Percentiles rank a stretch among this genome's conserved stretches.
phyloP scores from a whole-genome alignment of 2,797 vertebrate genomes.

The Cyprinella venusta region DNA sequence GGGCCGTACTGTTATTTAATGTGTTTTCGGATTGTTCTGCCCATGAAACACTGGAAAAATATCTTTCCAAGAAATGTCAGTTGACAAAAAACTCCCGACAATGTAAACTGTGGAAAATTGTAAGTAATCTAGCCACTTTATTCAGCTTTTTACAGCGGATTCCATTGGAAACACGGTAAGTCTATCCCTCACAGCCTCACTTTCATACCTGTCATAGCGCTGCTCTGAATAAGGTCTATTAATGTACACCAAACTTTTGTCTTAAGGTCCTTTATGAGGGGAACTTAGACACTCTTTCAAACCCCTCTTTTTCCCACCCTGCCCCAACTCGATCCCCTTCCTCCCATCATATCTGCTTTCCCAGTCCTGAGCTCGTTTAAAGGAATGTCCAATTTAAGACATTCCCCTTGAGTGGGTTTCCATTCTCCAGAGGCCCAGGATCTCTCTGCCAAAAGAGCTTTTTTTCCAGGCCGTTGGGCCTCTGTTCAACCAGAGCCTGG shows the following conservation, averaged over 20 bases:
- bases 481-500: slow-evolving; percentile 64
- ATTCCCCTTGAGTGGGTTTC: slow-evolving; percentile 71
- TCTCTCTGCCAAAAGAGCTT: slow-evolving; percentile 61
- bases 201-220: too few species aligned
- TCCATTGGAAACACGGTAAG: too few species aligned
- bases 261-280: background rate
- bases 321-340: background rate
- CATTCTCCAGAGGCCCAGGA: slow-evolving; percentile 63
- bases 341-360: slow-evolving; percentile 47
- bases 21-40: too few species aligned
- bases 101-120: too few species aligned
- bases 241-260: background rate
- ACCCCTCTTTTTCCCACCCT: slow-evolving; percentile 19
- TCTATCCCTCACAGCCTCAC: too few species aligned
- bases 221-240: too few species aligned
- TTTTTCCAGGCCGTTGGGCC: slow-evolving; percentile 66
- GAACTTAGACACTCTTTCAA: background rate
- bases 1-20: too few species aligned
- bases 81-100: too few species aligned
- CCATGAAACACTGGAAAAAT: too few species aligned
- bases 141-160: too few species aligned
- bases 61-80: too few species aligned
- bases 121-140: too few species aligned
- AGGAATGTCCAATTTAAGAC: slow-evolving; percentile 71
- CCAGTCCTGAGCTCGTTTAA: slow-evolving; percentile 63